A percentile compares a stretch with the other conserved stretches of the same genome.
phyloP scores from a whole-genome alignment of 2,888 invertebrate genomes.

The Boloria selene region DNA sequence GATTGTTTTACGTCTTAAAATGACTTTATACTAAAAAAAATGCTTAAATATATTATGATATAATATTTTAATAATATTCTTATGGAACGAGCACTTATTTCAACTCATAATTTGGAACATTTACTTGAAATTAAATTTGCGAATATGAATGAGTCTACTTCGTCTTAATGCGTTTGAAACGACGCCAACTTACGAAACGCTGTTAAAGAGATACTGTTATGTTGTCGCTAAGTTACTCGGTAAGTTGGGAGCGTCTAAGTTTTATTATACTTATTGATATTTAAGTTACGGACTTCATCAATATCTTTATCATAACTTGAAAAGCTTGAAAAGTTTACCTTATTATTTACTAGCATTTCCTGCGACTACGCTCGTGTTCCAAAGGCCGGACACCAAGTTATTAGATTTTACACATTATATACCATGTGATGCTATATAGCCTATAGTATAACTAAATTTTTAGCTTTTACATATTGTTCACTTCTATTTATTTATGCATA shows the following conservation, averaged over 20 bases:
- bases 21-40: too few relatives aligned
- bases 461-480: too few relatives aligned
- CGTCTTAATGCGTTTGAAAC: constrained; percentile 35
- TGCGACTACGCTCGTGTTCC: too few relatives aligned
- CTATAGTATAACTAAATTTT: too few relatives aligned
- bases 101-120: constrained; percentile 22
- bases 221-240: constrained; percentile 8
- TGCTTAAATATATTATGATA: neutral
- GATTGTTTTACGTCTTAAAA: too few relatives aligned
- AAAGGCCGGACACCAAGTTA: too few relatives aligned
- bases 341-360: too few relatives aligned
- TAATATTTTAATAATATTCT: neutral
- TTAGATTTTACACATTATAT: too few relatives aligned
- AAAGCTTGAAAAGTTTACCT: too few relatives aligned
- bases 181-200: constrained; percentile 33
- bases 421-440: too few relatives aligned
- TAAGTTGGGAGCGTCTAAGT: neutral
- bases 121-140: constrained; percentile 28
- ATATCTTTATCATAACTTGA: neutral
- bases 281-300: neutral
- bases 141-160: constrained; percentile 31
- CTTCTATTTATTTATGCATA: too few relatives aligned
- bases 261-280: neutral
- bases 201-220: constrained; percentile 33
- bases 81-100: neutral